These are phyloP conservation scores for Melipona quadrifasciata DNA, from an alignment of 1,140 invertebrate species.

Conservation along the genomic window DNA sequence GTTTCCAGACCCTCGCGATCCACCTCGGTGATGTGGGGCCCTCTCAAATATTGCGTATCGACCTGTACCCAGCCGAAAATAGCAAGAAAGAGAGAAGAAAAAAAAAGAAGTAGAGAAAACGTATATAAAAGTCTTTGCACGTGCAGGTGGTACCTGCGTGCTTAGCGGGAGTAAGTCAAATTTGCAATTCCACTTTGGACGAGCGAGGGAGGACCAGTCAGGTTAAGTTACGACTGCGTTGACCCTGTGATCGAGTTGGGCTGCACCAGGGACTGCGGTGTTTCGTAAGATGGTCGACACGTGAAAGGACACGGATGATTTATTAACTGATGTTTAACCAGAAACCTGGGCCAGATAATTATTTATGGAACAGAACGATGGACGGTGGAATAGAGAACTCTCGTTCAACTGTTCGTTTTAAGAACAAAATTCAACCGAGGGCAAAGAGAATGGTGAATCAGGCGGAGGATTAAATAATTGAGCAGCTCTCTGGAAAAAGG, in stretches of 20 bases:
- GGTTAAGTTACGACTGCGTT: constrained; percentile 5
- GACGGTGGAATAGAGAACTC: not conserved
- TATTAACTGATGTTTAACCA: not conserved
- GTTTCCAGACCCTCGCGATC: constrained; percentile 85
- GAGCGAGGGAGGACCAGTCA: not conserved
- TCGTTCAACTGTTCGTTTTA: not conserved
- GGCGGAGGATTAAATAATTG: too few relatives aligned
- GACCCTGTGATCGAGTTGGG: not conserved
- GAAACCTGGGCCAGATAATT: not conserved
- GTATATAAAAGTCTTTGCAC: not conserved
- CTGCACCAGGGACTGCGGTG: not conserved
- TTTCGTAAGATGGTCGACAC: not conserved
- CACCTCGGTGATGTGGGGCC: constrained; percentile 81
- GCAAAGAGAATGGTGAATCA: not conserved
- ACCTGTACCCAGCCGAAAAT: constrained; percentile 76
- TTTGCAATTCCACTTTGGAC: constrained; percentile 9
- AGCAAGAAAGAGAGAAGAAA: not conserved
- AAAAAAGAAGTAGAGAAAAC: not conserved
- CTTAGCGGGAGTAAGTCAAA: not conserved
- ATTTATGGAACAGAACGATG: not conserved
- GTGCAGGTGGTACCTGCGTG: not conserved
- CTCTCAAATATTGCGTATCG: constrained; percentile 82
- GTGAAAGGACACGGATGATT: not conserved
- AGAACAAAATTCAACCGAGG: too few relatives aligned
- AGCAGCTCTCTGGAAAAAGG: not conserved